Base-by-base conservation (phyloP, 2,113 vertebrate genomes). In the Neopipo cinnamomea region DNA sequence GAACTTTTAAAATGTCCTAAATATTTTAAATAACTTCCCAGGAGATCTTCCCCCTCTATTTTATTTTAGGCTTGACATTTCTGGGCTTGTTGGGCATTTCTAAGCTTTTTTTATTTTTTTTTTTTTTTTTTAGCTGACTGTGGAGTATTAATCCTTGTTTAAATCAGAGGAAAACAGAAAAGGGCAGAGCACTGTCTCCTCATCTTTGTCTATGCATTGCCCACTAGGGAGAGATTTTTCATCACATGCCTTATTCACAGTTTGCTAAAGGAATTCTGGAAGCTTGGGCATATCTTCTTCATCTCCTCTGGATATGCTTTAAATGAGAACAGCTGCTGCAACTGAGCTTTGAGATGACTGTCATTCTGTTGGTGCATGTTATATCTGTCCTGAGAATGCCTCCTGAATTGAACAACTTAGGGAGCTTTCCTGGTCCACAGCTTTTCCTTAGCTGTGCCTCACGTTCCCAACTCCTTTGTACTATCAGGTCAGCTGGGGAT, bases 281-380 rank as follows among this genome's bases (percentile, higher is more conserved):
- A 71, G 46, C 67, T 90, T 82, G 37, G 44, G 31, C 52, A 47
- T 77, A 71, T 80, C 63, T 96, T n/a, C 63, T 91, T 85, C 17
- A 8, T 89, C 63, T 94, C 88, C 42, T 95, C 83, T 93, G 94
- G 59, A 39, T 83, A 25, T 47, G 27, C 77, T 93, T 93, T 96
- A 92, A 95, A 81, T 89, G 55, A 84, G 68, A 93, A 68, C 89
- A 95, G 65, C 72, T 92, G 72, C 91, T 86, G 35, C 76, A 92
- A 27, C 61, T 19, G 72, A 91, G 68, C 44, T 93, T 78, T 85
- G 46, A 78, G 70, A 58, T 42, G 28, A 28, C 44, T 91, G 14
- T 86, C 7, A n/a, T 89, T 74, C 59, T 76, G 3, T 39, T 77
- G 42, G 11, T 80, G 22, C 27, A 6, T 15, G 19, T 91, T 91